Evolutionary conservation across 2,888 invertebrate genomes (phyloP), one percentile per base, ranked within the genome.

Genomic region (Meganola albula): DNA sequence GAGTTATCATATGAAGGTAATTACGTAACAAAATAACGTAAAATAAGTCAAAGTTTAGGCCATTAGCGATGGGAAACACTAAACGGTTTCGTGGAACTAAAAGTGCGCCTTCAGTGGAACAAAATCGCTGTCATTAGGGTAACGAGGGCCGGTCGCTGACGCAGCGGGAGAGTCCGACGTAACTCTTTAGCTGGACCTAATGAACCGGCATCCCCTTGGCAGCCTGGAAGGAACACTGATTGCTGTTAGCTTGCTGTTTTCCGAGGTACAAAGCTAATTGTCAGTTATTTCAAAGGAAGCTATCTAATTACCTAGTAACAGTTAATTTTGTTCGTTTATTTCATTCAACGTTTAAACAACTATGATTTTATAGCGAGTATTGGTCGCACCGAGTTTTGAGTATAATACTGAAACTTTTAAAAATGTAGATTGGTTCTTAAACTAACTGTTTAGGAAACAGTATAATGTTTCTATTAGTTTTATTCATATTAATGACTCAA

Each of bases 91-190:
- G 58, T 64, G 59, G 62, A 75, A 77, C 76, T 74, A 74, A 79
- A 78, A 79, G 72, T 76, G 67, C 71, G 73, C 73, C 70, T 66
- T 64, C 68, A 64, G 63, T 62, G 65, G 67, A 73, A 73, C 70
- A 67, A 78, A 82, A 82, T 82, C 74, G 77, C 70, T 78, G 72
- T 80, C 82, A 80, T 84, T 84, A 84, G 76, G 70, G 74, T 82
- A 82, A 82, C 82, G 83, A 80, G 79, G 69, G 71, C 53, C 61
- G 63, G 63, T 58, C 57, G 76, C 79, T 78, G 82, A 78, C 75
- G 73, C 71, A 63, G 77, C 74, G 68, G 58, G 63, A 61, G 63
- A 59, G 67, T 58, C 64, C 64, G 62, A 58, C 66, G 66, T 68
- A 73, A 74, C 76, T 75, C 73, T 73, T 71, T 74, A 66, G 66